These are phyloP conservation scores for Platynereis dumerilii DNA, from an alignment of 2,888 invertebrate genomes.

Conservation along the genomic window DNA sequence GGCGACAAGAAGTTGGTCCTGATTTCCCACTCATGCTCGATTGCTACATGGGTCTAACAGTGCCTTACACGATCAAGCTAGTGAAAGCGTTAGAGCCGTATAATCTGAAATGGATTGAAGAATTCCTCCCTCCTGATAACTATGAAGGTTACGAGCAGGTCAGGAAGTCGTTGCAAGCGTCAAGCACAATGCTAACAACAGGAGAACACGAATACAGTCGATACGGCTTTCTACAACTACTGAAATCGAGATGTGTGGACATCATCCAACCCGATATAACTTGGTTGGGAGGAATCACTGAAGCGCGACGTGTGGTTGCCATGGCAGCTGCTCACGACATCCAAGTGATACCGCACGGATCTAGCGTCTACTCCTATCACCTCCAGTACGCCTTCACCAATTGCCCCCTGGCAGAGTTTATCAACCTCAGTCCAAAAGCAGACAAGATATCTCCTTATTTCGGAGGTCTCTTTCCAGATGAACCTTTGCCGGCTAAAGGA, in stretches of 20 bases:
- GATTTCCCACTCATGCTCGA: conserved; percentile 57
- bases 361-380: conserved; percentile 59
- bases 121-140: conserved; percentile 56
- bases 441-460: conserved; percentile 57
- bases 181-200: conserved; percentile 51
- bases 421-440: conserved; percentile 53
- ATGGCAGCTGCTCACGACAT: conserved; percentile 57
- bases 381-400: conserved; percentile 58
- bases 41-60: conserved; percentile 57
- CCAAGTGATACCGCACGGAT: conserved; percentile 57
- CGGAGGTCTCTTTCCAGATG: conserved; percentile 56
- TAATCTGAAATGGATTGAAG: conserved; percentile 59
- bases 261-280: conserved; percentile 60
- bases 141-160: conserved; percentile 43
- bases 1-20: conserved; percentile 55
- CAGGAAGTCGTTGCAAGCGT: conserved; percentile 46
- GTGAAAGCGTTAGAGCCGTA: conserved; percentile 51
- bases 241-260: conserved; percentile 52
- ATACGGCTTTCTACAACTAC: conserved; percentile 54
- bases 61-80: conserved; percentile 51
- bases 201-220: conserved; percentile 60
- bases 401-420: conserved; percentile 58
- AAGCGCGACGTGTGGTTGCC: conserved; percentile 54
- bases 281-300: conserved; percentile 59
- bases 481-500: conserved; percentile 55